Conservation (phyloP, 2,888 invertebrate genomes). For the Ypsolopha scabrella region DNA sequence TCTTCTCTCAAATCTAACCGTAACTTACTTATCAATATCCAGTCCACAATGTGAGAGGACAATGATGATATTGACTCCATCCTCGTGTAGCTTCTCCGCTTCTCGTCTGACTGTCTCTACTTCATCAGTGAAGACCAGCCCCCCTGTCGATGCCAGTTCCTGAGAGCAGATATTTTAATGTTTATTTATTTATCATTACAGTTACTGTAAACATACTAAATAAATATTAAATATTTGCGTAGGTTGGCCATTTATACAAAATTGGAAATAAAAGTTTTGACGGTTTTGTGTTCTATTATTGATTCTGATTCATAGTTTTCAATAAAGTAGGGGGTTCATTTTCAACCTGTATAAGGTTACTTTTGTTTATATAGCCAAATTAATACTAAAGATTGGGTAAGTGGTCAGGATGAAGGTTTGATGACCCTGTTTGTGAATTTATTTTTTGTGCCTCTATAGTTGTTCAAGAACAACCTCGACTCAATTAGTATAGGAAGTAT, state of each 20-base stretch:
- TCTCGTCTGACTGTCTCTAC: conserved; percentile 74
- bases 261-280: background rate
- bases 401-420: too few relatives aligned
- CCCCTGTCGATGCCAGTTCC: conserved; percentile 75
- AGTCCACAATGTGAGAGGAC: conserved; percentile 87
- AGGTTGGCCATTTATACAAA: background rate
- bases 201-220: background rate
- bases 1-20: background rate
- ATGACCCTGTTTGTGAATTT: too few relatives aligned
- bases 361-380: too few relatives aligned
- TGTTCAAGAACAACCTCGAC: too few relatives aligned
- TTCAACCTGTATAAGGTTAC: too few relatives aligned
- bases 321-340: too few relatives aligned
- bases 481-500: too few relatives aligned
- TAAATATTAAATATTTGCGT: background rate
- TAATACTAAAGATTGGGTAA: too few relatives aligned
- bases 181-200: too few relatives aligned
- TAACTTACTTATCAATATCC: conserved; percentile 67
- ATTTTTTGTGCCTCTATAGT: too few relatives aligned
- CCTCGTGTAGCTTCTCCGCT: conserved; percentile 70
- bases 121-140: conserved; percentile 77
- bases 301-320: too few relatives aligned
- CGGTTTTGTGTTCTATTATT: too few relatives aligned
- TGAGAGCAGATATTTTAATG: conserved; percentile 22
- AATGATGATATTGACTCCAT: conserved; percentile 81